Evolutionary conservation across 2,113 vertebrate genomes (phyloP), one percentile per base, ranked within the genome.

Genomic region (Cacatua alba): DNA sequence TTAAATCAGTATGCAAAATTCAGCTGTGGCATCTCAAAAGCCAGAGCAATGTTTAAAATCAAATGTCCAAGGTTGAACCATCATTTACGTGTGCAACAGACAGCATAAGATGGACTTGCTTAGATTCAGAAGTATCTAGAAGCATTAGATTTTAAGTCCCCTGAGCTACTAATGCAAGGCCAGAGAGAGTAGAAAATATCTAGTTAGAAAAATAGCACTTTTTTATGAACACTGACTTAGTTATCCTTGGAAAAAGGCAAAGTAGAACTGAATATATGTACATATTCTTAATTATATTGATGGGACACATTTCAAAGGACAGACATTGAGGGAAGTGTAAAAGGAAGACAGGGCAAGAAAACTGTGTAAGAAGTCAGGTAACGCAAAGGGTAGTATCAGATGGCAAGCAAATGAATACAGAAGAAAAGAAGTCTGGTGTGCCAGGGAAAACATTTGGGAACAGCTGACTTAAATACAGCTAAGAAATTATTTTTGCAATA

Each of bases 31-130:
- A 3, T 78, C 48, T 68, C 41, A 79, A 72, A 95, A 85, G 23
- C 57, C 60, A 93, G 15, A 37, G 23, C 31, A 90, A 41, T 26
- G 6, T 86, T 63, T 84, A 65, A 94, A 78, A 78, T 21, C 12
- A 55, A 78, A 9, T 13, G 11, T 55, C 26, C 23, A 51, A 37
- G 7, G 21, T 4, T 78, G 26, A 87, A 15, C 8, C 46, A 52
- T 23, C 26, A 76, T 9, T n/a, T 26, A 6, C 4, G 11, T 3
- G 16, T 31, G 60, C 35, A 86, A 41, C 0, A 0, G 29, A 62
- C 25, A 21, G 1, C 0, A 0, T 10, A 63, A 88, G 6, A 46
- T 41, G 20, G 25, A 65, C 10, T 33, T 80, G 44, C 21, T 44
- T 77, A 19, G n/a, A 86, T 4, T 51, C 2, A 84, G 31, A 83